Conservation (phyloP, 2,888 invertebrate species). For the Pseudococcus viburni region DNA sequence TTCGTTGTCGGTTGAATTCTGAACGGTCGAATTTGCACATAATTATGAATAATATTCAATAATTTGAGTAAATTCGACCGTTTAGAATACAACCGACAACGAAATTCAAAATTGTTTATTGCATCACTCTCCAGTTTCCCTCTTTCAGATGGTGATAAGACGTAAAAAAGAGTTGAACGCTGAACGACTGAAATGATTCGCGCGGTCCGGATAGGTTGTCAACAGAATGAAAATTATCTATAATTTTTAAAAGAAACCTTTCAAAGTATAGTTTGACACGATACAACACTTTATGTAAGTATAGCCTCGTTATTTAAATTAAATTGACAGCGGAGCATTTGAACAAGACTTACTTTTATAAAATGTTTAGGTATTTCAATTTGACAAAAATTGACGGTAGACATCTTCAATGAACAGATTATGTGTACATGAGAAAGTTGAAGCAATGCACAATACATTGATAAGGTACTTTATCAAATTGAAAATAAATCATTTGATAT, state of each 20-base stretch:
- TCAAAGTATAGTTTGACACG: conserved; percentile 25
- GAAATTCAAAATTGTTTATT: too few relatives aligned
- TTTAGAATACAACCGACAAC: too few relatives aligned
- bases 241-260: conserved; percentile 17
- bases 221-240: conserved; percentile 3
- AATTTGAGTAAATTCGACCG: too few relatives aligned
- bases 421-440: conserved; percentile 1
- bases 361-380: background rate
- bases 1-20: too few relatives aligned
- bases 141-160: too few relatives aligned
- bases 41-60: too few relatives aligned
- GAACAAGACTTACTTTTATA: background rate
- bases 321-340: background rate
- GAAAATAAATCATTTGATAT: background rate
- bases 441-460: background rate
- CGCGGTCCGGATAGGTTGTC: conserved; percentile 18
- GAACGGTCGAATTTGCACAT: too few relatives aligned
- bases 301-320: conserved; percentile 20
- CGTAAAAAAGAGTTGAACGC: too few relatives aligned
- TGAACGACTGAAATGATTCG: too few relatives aligned
- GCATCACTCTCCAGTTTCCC: too few relatives aligned
- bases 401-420: conserved; percentile 6
- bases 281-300: background rate
- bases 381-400: background rate
- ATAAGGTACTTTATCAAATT: background rate